These are phyloP conservation scores for Ramphastos sulfuratus DNA, from an alignment of 2,113 vertebrate species.

Conservation along the genomic window DNA sequence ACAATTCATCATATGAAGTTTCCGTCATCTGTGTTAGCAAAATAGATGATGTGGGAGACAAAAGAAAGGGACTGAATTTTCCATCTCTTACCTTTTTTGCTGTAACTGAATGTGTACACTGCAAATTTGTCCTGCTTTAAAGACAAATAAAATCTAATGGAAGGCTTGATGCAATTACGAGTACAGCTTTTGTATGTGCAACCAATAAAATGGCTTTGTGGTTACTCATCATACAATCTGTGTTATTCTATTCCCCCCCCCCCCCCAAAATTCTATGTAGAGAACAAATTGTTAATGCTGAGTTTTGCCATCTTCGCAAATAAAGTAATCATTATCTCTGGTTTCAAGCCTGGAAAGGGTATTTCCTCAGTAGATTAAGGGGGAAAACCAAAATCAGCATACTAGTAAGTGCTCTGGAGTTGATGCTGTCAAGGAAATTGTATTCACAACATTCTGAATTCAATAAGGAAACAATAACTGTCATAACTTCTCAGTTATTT, in stretches of 20 bases:
- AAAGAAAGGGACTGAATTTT: neutral
- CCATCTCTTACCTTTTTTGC: neutral
- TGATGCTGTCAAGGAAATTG: conserved; percentile 34
- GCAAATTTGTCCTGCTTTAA: neutral
- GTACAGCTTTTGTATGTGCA: neutral
- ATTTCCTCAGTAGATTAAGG: neutral
- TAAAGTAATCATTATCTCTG: neutral
- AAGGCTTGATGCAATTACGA: neutral
- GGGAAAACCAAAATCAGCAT: neutral
- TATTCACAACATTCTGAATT: conserved; percentile 27
- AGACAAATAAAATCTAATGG: neutral
- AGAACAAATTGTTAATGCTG: neutral
- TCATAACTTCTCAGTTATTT: conserved; percentile 2
- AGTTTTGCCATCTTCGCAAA: neutral
- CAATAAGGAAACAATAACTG: conserved; percentile 37
- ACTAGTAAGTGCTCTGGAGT: conserved; percentile 10
- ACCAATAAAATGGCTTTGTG: neutral
- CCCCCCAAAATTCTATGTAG: neutral
- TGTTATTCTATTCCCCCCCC: neutral
- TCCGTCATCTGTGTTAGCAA: neutral
- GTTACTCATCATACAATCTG: neutral
- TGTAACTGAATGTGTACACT: neutral
- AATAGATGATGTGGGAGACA: neutral
- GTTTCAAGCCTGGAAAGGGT: neutral
- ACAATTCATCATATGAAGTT: neutral